Conservation (phyloP, 2,888 invertebrate genomes). For the Phania funesta region DNA sequence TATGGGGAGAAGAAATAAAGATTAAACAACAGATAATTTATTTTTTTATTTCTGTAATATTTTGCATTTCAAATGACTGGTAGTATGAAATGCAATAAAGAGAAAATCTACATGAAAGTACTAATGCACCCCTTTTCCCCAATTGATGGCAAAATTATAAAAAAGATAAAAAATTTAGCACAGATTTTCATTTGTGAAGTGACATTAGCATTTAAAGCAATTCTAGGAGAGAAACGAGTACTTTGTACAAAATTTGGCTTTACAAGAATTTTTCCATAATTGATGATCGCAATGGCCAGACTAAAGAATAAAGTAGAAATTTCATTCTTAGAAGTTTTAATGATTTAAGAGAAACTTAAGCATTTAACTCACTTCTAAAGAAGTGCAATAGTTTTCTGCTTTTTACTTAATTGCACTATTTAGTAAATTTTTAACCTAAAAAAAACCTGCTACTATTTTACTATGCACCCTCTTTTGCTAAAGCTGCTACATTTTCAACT, state of each 20-base stretch:
- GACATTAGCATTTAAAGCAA: background rate
- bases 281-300: no score
- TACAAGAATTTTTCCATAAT: no score
- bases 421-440: background rate
- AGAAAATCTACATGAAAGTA: slow-evolving; percentile 1
- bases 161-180: background rate
- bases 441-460: no score
- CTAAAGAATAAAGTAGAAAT: no score
- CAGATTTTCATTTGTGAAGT: no score
- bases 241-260: no score
- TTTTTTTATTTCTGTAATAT: background rate
- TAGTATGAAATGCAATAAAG: background rate
- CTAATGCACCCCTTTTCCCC: background rate
- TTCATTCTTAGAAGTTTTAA: no score
- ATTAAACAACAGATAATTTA: slow-evolving; percentile 43
- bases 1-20: slow-evolving; percentile 33
- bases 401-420: background rate
- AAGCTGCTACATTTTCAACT: slow-evolving; percentile 9
- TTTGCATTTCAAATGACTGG: slow-evolving; percentile 20
- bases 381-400: no score
- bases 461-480: background rate
- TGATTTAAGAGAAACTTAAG: no score
- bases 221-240: no score
- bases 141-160: background rate
- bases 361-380: no score